These are phyloP conservation scores for Halictus rubicundus DNA, from an alignment of 1,140 invertebrate species.

Conservation along the genomic window DNA sequence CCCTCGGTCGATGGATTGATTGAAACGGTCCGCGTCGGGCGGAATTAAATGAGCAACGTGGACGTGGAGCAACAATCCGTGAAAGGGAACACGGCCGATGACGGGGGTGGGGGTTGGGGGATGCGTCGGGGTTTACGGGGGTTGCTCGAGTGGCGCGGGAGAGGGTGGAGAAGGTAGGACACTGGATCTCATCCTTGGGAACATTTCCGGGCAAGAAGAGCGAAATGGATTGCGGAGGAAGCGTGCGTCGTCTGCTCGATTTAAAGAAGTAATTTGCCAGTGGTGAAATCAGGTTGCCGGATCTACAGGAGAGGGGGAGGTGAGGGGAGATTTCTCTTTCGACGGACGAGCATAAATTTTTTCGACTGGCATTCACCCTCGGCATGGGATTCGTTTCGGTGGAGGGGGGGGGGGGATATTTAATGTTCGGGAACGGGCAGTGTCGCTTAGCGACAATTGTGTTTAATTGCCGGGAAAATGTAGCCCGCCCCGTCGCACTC, in stretches of 20 bases:
- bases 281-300: conserved; percentile 16
- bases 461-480: conserved; percentile 47
- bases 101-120: background rate
- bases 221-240: conserved; percentile 23
- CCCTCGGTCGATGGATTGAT: background rate
- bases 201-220: conserved; percentile 2
- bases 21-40: background rate
- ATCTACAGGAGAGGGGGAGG: background rate
- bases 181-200: background rate
- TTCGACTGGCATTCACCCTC: background rate
- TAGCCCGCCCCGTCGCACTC: too few species aligned
- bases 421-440: conserved; percentile 37
- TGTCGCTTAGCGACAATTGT: conserved; percentile 47
- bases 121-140: too few species aligned
- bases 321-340: background rate
- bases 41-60: conserved; percentile 11
- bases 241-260: conserved; percentile 24
- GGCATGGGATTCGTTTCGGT: background rate
- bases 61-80: conserved; percentile 7
- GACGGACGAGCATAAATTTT: conserved; percentile 30
- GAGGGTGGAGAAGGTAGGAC: too few species aligned
- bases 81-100: background rate
- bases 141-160: too few species aligned
- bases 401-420: too few species aligned
- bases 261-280: conserved; percentile 35